Conservation (phyloP, 2,797 vertebrate genomes). For the Chromis chromis region DNA sequence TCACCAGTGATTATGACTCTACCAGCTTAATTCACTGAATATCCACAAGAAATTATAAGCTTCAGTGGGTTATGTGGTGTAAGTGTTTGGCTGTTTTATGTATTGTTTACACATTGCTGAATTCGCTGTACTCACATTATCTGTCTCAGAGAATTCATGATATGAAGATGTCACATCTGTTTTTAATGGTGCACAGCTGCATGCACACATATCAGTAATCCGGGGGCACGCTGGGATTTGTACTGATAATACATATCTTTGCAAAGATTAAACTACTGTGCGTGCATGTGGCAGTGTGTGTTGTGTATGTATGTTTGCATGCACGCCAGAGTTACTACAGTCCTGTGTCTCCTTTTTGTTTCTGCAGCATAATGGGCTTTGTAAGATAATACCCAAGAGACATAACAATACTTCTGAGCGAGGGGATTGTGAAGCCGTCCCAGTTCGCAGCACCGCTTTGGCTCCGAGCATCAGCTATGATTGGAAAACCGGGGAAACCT, state of each 20-base stretch:
- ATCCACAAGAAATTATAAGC: conserved; percentile 58
- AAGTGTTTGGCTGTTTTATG: conserved; percentile 60
- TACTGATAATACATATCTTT: conserved; percentile 82
- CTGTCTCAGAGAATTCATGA: conserved; percentile 67
- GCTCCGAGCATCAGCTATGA: conserved; percentile 66
- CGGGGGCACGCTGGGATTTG: conserved; percentile 78
- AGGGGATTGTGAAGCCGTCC: conserved; percentile 79
- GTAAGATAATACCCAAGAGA: conserved; percentile 86
- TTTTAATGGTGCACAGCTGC: conserved; percentile 82
- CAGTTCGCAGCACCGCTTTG: conserved; percentile 70
- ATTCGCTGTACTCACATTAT: conserved; percentile 57
- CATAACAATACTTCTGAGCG: conserved; percentile 78
- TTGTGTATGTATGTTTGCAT: conserved; percentile 34
- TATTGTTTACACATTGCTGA: conserved; percentile 67
- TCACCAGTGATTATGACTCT: conserved; percentile 48
- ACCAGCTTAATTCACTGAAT: conserved; percentile 53
- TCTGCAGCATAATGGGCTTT: conserved; percentile 83
- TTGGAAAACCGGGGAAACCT: conserved; percentile 74
- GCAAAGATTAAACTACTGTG: conserved; percentile 78
- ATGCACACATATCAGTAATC: conserved; percentile 76
- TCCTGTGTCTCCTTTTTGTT: conserved; percentile 77
- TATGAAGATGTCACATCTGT: conserved; percentile 78
- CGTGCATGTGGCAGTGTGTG: conserved; percentile 38
- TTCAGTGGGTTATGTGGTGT: conserved; percentile 43
- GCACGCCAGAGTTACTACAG: conserved; percentile 51